A percentile compares a stretch with the other conserved stretches of the same genome.
Evolutionary conservation across 2,113 vertebrate genomes (phyloP).

Genomic region (Pipa parva): DNA sequence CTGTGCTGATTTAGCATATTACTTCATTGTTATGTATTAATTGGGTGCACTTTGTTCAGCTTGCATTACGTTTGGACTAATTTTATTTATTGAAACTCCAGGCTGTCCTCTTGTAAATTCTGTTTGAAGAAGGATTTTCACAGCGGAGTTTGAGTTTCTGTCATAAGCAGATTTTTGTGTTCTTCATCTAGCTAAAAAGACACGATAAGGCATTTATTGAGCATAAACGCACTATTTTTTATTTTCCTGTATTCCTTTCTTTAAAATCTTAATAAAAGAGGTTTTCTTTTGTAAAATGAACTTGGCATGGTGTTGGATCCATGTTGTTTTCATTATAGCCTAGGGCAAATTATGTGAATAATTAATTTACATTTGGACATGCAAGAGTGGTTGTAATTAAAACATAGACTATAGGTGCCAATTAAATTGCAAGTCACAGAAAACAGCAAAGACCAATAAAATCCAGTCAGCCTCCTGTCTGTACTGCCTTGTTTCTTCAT

Average conservation of each 20-base stretch:
- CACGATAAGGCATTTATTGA: slow-evolving; percentile 34
- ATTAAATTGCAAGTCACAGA: slow-evolving; percentile 76
- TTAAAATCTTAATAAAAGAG: slow-evolving; percentile 27
- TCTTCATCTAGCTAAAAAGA: slow-evolving; percentile 17
- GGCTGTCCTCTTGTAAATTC: slow-evolving; percentile 12
- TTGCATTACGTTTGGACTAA: slow-evolving; percentile 23
- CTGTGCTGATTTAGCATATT: slow-evolving; percentile 20
- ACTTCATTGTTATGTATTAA: slow-evolving; percentile 32
- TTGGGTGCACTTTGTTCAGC: slow-evolving; percentile 29
- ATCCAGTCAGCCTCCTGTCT: slow-evolving; percentile 50
- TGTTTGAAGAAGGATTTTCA: slow-evolving; percentile 7
- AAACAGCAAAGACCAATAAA: slow-evolving; percentile 54
- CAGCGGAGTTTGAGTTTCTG: background rate
- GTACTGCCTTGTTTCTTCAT: slow-evolving; percentile 54
- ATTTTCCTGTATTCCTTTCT: slow-evolving; percentile 20
- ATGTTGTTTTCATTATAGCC: slow-evolving; percentile 50
- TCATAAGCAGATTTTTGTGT: slow-evolving; percentile 9
- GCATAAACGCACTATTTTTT: slow-evolving; percentile 23
- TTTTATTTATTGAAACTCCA: slow-evolving; percentile 27
- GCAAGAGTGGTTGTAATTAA: slow-evolving; percentile 61
- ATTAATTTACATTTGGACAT: slow-evolving; percentile 61
- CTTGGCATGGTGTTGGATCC: slow-evolving; percentile 10
- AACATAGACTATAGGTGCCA: slow-evolving; percentile 50
- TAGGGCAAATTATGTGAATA: slow-evolving; percentile 60
- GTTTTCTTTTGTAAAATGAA: slow-evolving; percentile 12